A percentile compares a stretch with the other conserved stretches of the same genome.
Conservation (phyloP, 2,113 vertebrate species). For the Zeus faber region DNA sequence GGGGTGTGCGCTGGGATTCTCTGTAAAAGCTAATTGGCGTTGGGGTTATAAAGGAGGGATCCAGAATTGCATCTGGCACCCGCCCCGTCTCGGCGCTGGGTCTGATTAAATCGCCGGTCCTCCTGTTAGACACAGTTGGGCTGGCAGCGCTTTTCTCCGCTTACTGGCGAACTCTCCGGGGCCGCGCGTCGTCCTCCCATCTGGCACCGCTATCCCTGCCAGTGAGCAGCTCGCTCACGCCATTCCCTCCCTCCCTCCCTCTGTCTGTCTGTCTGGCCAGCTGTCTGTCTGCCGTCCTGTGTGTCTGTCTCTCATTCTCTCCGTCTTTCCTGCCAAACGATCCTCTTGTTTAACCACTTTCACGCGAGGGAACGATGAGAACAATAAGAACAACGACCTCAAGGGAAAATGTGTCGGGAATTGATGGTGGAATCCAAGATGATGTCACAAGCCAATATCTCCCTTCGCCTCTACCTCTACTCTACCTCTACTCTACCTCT, state of each 20-base stretch:
- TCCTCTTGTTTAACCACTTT: no score
- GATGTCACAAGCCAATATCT: no score
- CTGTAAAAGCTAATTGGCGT: conserved; percentile 64
- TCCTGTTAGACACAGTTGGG: conserved; percentile 77
- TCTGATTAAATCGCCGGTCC: conserved; percentile 77
- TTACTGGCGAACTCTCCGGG: conserved; percentile 69
- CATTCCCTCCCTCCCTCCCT: conserved; percentile 20
- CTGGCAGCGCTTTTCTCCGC: conserved; percentile 70
- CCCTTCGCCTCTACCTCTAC: no score
- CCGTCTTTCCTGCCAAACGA: no score
- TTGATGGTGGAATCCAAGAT: no score
- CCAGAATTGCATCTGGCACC: conserved; percentile 76
- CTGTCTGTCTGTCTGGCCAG: conserved; percentile 28
- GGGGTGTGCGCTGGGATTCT: conserved; percentile 40
- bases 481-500: no score
- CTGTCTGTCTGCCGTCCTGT: conserved; percentile 22
- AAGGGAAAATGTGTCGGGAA: no score
- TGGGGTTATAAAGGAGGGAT: conserved; percentile 63
- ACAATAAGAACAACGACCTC: no score
- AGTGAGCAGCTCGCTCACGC: conserved; percentile 52
- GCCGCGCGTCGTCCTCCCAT: conserved; percentile 67
- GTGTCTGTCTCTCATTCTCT: conserved; percentile 22
- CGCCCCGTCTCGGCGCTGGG: conserved; percentile 66
- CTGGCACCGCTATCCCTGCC: conserved; percentile 67
- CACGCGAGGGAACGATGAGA: no score